These are phyloP conservation scores for Branchellion lobata DNA, from an alignment of 2,888 invertebrate species.

Conservation along the genomic window DNA sequence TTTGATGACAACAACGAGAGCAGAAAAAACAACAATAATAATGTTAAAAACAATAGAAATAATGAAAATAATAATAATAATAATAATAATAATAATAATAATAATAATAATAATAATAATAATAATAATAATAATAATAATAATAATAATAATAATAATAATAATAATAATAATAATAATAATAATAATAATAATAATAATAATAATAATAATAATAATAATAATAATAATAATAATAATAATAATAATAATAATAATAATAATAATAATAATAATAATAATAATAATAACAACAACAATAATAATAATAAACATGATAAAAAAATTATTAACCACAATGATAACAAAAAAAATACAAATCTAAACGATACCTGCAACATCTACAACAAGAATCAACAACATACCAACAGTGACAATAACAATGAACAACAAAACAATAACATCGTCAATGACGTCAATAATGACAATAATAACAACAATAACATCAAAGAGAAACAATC, in stretches of 20 bases:
- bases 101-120: constrained; percentile 23
- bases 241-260: constrained; percentile 4
- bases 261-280: neutral
- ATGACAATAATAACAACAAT: too few species aligned
- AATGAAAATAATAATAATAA: neutral
- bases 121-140: constrained; percentile 3
- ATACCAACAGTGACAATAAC: too few species aligned
- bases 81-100: constrained; percentile 9
- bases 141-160: neutral
- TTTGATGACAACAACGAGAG: neutral
- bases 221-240: neutral
- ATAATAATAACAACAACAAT: too few species aligned
- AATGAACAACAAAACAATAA: too few species aligned
- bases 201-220: neutral
- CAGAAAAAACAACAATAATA: neutral
- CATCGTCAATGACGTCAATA: too few species aligned
- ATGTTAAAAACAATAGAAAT: neutral
- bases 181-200: neutral
- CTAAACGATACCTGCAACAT: too few species aligned
- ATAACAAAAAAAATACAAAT: too few species aligned
- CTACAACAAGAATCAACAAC: too few species aligned
- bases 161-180: constrained; percentile 16
- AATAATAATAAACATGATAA: too few species aligned
- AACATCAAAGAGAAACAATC: too few species aligned
- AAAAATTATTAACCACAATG: too few species aligned